Evolutionary conservation across 1,140 invertebrate species (phyloP), one percentile per base, ranked within the genome.

Genomic region (Drosophila willistoni): DNA sequence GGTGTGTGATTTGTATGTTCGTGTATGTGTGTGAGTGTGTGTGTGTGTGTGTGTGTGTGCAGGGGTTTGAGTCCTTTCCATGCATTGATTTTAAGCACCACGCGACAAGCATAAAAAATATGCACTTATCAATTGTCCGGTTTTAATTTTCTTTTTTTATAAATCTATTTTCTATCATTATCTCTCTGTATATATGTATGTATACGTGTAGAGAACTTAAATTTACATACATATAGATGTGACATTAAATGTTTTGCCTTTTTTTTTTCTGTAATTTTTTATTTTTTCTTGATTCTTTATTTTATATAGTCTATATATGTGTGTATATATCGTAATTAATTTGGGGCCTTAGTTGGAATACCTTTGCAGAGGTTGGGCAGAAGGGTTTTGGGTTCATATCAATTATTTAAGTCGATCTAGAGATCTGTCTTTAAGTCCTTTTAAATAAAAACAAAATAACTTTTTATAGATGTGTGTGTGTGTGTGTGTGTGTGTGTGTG

Each of bases 151-250:
- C 19, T 36, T 14, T 13, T 19, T n/a, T 19, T 12, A 51, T 36
- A 19, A 17, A 12, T 19, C 25, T 36, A 19, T 19, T 7, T 17
- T 19, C 34, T 39, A 59, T 17, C 33, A 36, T 59, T 36, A 34
- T 39, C 7, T 36, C 33, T 59, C 3, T 55, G 7, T 55, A 13
- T 7, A n/a, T 59, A 36, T 22, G 19, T 22, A 22, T 22, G 19
- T 22, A 22, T 19, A 51, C 10, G 17, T 51, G 44, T 51, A 51
- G 17, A 51, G 44, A 22, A 12, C 44, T 51, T 51, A 51, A 51
- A 51, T 51, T 12, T 51, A 59, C 36, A 59, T 42, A 42, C 51
- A 39, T 62, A 47, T 77, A 62, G 70, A 65, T 56, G 64, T 64
- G 65, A 77, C 67, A 22, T 22, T 22, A 22, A 22, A 22, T 22